Percentiles rank a stretch among this genome's conserved stretches.
Evolutionary conservation across 2,888 invertebrate genomes (phyloP).

Genomic region (Watsonalla cultraria): DNA sequence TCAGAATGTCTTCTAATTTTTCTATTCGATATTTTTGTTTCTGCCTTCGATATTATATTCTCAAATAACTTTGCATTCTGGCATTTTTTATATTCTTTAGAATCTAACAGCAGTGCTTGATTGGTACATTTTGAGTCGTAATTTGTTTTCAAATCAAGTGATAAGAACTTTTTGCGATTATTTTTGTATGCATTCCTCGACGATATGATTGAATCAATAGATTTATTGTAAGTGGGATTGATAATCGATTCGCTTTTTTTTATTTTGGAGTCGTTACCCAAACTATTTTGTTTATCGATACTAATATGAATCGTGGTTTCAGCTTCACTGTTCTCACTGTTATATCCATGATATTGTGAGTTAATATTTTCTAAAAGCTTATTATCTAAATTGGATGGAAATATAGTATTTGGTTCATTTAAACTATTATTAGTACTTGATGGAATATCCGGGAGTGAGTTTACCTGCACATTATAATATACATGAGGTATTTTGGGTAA

Average conservation of each 20-base stretch:
- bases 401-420: neutral
- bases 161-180: constrained; percentile 44
- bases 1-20: constrained; percentile 47
- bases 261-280: constrained; percentile 21
- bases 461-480: constrained; percentile 4
- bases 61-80: constrained; percentile 8
- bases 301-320: constrained; percentile 73
- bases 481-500: neutral
- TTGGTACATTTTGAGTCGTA: constrained; percentile 29
- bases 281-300: constrained; percentile 49
- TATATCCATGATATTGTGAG: constrained; percentile 71
- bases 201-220: constrained; percentile 4
- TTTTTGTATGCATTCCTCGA: constrained; percentile 11
- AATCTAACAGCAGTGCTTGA: constrained; percentile 24
- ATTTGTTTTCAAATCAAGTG: constrained; percentile 51
- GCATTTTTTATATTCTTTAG: constrained; percentile 12
- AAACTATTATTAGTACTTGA: constrained; percentile 11
- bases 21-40: constrained; percentile 8
- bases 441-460: constrained; percentile 34
- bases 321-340: constrained; percentile 71
- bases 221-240: constrained; percentile 3
- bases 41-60: constrained; percentile 9
- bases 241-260: constrained; percentile 8
- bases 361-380: constrained; percentile 21
- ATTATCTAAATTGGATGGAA: constrained; percentile 5